phyloP scores from a whole-genome alignment of 2,888 invertebrate genomes.

The Perdita meconis region DNA sequence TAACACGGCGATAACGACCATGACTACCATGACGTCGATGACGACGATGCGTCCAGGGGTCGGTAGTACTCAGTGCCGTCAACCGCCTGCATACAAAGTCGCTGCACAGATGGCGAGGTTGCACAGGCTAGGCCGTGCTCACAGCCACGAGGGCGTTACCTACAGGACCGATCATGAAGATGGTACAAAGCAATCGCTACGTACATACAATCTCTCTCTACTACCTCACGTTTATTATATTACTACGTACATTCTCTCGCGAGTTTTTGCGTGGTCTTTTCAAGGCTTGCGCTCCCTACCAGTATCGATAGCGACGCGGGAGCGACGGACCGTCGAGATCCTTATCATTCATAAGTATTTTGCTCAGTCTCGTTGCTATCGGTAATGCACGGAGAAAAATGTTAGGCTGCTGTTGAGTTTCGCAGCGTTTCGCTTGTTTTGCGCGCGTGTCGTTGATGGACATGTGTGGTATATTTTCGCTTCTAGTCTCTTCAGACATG shows the following conservation, averaged over 20 bases:
- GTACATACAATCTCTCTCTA: constrained; percentile 45
- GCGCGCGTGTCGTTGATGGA: not conserved
- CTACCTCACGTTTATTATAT: constrained; percentile 48
- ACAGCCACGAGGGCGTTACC: constrained; percentile 94
- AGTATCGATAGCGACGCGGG: constrained; percentile 27
- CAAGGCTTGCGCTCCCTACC: constrained; percentile 48
- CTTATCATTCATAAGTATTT: not conserved
- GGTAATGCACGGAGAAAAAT: constrained; percentile 57
- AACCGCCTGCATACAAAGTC: constrained; percentile 93
- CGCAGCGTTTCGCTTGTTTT: constrained; percentile 27
- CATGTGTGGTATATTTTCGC: constrained; percentile 1
- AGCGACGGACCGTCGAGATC: constrained; percentile 8
- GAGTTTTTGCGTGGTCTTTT: constrained; percentile 31
- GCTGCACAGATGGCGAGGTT: constrained; percentile 94
- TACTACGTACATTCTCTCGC: constrained; percentile 18
- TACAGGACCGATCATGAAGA: constrained; percentile 90
- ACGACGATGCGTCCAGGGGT: constrained; percentile 75
- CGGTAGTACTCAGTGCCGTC: constrained; percentile 84
- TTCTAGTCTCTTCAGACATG: constrained; percentile 33
- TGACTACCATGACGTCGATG: constrained; percentile 69
- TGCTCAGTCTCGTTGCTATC: constrained; percentile 32
- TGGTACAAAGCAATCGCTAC: constrained; percentile 79
- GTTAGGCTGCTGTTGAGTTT: constrained; percentile 28
- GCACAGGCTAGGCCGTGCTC: constrained; percentile 92
- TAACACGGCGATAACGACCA: constrained; percentile 69